Evolutionary conservation across 2,113 vertebrate species (phyloP).

Genomic region (Acrocephalus arundinaceus): DNA sequence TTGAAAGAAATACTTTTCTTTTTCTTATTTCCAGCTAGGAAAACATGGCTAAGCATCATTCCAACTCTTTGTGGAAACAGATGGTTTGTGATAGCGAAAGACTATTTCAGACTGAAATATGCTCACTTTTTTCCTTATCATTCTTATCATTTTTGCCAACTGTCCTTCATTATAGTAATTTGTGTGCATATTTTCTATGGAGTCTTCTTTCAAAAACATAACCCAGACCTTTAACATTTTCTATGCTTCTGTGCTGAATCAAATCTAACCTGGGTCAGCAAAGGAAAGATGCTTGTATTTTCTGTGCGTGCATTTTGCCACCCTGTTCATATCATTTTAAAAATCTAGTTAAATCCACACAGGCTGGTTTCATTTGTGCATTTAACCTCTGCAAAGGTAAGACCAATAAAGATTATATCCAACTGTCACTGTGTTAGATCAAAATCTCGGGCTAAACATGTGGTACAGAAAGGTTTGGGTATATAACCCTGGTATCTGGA

Average conservation of each 20-base stretch:
- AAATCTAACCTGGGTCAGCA: slow-evolving; percentile 21
- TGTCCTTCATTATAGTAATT: slow-evolving; percentile 69
- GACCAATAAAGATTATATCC: slow-evolving; percentile 54
- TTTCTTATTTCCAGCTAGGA: slow-evolving; percentile 44
- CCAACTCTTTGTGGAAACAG: slow-evolving; percentile 46
- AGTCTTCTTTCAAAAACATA: slow-evolving; percentile 61
- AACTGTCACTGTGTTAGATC: slow-evolving; percentile 63
- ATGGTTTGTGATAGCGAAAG: slow-evolving; percentile 17
- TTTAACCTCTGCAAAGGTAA: slow-evolving; percentile 60
- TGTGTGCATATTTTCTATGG: slow-evolving; percentile 41
- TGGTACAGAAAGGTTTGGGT: slow-evolving; percentile 21
- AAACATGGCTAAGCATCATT: slow-evolving; percentile 29
- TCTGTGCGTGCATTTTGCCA: slow-evolving; percentile 36
- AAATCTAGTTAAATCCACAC: slow-evolving; percentile 46
- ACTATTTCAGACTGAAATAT: slow-evolving; percentile 37
- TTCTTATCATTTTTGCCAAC: slow-evolving; percentile 44
- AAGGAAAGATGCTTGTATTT: slow-evolving; percentile 27
- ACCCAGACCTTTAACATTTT: slow-evolving; percentile 48
- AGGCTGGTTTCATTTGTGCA: slow-evolving; percentile 59
- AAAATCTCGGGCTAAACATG: slow-evolving; percentile 12
- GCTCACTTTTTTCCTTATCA: slow-evolving; percentile 21
- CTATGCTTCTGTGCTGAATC: slow-evolving; percentile 44
- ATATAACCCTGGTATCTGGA: slow-evolving; percentile 23
- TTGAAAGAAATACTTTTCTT: slow-evolving; percentile 41
- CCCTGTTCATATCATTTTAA: slow-evolving; percentile 10